phyloP scores from a whole-genome alignment of 2,888 invertebrate genomes.

The Nasonia oneida region DNA sequence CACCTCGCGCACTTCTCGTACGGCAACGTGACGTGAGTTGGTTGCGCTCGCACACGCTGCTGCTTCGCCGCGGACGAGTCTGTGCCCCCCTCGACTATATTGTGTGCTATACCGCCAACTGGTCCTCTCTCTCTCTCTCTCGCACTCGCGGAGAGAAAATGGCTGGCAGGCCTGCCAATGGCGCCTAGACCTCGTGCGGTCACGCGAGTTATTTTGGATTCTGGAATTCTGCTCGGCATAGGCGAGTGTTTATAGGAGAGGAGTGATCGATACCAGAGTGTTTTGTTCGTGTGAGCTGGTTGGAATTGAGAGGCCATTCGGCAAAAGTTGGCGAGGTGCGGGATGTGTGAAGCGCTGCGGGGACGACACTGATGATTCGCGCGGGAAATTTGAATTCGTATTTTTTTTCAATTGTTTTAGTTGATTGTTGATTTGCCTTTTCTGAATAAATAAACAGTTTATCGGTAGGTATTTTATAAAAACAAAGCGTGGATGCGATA shows the following conservation, averaged over 20 bases:
- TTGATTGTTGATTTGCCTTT: no score
- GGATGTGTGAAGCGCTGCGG: neutral
- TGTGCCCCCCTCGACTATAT: neutral
- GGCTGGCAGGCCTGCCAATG: neutral
- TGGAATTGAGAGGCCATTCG: neutral
- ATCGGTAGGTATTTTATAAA: no score
- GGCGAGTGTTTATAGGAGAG: neutral
- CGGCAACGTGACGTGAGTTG: constrained; percentile 69
- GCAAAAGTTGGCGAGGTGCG: neutral
- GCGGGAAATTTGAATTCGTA: constrained; percentile 25
- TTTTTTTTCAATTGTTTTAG: neutral
- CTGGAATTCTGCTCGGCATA: neutral
- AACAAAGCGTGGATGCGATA: no score
- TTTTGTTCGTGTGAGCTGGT: neutral
- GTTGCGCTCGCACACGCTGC: neutral
- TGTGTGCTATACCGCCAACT: neutral
- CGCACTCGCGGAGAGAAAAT: neutral
- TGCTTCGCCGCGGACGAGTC: neutral
- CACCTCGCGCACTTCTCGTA: constrained; percentile 75
- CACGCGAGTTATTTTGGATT: neutral
- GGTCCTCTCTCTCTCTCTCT: neutral
- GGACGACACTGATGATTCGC: neutral
- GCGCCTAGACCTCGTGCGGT: constrained; percentile 2
- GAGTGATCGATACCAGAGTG: neutral
- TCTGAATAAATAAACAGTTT: no score